These are phyloP conservation scores for Hedya salicella DNA, from an alignment of 2,888 invertebrate species.

Conservation along the genomic window DNA sequence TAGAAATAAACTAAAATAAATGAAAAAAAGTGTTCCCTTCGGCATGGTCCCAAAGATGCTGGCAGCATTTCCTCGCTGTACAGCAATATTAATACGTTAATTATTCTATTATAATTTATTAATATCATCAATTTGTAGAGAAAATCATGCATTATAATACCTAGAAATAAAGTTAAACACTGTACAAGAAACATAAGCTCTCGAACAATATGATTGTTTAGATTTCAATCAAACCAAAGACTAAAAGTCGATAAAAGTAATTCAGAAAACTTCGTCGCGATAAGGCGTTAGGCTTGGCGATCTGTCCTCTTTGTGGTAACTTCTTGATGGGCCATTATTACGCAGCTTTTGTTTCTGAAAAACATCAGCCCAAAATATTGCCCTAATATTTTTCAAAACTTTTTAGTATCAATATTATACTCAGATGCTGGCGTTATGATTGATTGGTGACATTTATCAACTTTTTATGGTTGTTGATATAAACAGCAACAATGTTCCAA, in stretches of 20 bases:
- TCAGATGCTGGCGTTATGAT: slow-evolving; percentile 24
- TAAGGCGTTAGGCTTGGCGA: slow-evolving; percentile 66
- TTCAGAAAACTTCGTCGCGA: slow-evolving; percentile 65
- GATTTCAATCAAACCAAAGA: slow-evolving; percentile 66
- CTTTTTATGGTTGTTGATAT: slow-evolving; percentile 6
- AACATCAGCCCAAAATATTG: slow-evolving; percentile 67
- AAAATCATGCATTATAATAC: no score
- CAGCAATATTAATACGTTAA: no score
- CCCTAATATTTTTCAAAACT: slow-evolving; percentile 61
- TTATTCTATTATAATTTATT: no score
- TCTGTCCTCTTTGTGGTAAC: slow-evolving; percentile 58
- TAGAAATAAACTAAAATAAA: no score
- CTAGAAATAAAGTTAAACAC: background rate
- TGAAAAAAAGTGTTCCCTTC: no score
- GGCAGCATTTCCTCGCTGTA: no score
- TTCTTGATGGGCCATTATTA: slow-evolving; percentile 68
- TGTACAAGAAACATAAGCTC: slow-evolving; percentile 1
- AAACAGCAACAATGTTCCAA: background rate
- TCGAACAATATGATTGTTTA: slow-evolving; percentile 45
- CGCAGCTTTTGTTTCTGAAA: slow-evolving; percentile 70
- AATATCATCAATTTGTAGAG: no score
- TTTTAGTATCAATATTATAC: slow-evolving; percentile 31
- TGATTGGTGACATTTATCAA: slow-evolving; percentile 25
- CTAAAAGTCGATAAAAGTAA: slow-evolving; percentile 72
- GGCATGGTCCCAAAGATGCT: no score